Evolutionary conservation across 92 coral and sea anemone genomes (phyloP), one percentile per base, ranked within the genome.

Genomic region (Ricordea florida): DNA sequence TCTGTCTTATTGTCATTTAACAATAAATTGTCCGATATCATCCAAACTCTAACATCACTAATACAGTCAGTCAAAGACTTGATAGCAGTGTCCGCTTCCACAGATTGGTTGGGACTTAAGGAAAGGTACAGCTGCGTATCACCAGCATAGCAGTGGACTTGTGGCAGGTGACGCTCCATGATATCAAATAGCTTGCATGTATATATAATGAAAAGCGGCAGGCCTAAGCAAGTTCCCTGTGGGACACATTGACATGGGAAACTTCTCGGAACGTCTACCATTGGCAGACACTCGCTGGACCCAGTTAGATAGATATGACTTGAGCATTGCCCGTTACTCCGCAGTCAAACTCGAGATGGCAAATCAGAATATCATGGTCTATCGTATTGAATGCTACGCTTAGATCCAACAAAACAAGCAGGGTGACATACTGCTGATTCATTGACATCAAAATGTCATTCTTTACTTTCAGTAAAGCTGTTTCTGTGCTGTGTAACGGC

Each of bases 371-470:
- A 76, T 37, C 51, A 40, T 76, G 84, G 21, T 48, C 64, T 4
- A 84, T 64, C n/a, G 84, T 67, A 36, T 76, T 75, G 50, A 84
- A 75, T 14, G 79, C 89, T 9, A 61, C 67, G 25, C 56, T 48
- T 21, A 51, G 30, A 34, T 71, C 41, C 15, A 57, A 36, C 13
- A 73, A 53, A 16, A 73, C 80, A 23, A 74, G 66, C 28, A 59
- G 35, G n/a, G 80, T 74, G 60, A 59, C 83, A 48, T 58, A 60
- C 49, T 66, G 71, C 38, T 49, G 37, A 40, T 83, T 62, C 83
- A 75, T 83, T 13, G 35, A 40, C 80, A 59, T 16, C 58, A 74
- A 35, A 27, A 74, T 58, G 26, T 76, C 64, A 66, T 62, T 76
- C 56, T 62, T 76, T 17, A 76, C 82, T 46, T 32, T 76, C 3